These are phyloP conservation scores for Parotocinclus haroldoi DNA, from an alignment of 2,797 vertebrate genomes.

Conservation along the genomic window DNA sequence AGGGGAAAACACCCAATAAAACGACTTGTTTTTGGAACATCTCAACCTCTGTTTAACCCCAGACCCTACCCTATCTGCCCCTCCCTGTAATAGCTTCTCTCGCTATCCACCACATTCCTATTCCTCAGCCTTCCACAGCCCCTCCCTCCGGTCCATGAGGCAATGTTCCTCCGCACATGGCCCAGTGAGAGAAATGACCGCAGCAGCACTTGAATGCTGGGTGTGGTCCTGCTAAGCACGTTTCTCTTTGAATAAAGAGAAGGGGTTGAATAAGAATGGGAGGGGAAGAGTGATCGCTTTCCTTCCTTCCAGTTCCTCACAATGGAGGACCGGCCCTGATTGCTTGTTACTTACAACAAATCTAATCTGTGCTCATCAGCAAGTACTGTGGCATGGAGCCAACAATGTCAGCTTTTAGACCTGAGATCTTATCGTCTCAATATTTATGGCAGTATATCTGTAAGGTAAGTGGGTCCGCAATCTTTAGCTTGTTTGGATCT, in stretches of 20 bases:
- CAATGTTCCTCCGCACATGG: constrained; percentile 49
- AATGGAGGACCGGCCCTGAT: background rate
- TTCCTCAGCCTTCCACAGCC: background rate
- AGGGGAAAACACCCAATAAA: no score
- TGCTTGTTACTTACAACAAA: background rate
- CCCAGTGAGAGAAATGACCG: constrained; percentile 53
- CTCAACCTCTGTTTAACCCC: constrained; percentile 6
- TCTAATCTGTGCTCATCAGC: background rate
- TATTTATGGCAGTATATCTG: no score
- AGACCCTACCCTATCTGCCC: background rate
- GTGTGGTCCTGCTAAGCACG: constrained; percentile 51
- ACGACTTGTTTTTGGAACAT: no score
- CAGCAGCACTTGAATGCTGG: constrained; percentile 57
- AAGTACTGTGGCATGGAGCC: background rate
- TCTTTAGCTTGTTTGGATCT: no score
- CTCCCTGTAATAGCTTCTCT: background rate
- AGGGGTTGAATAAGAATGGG: no score
- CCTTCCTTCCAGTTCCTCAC: no score
- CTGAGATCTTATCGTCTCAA: no score
- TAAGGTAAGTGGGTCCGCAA: no score
- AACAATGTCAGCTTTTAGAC: background rate
- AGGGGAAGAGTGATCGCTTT: no score
- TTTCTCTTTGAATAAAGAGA: constrained; percentile 3
- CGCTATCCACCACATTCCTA: background rate
- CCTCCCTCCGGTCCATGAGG: constrained; percentile 38